phyloP scores from a whole-genome alignment of 2,888 invertebrate species.

The Drosophila meridiana region DNA sequence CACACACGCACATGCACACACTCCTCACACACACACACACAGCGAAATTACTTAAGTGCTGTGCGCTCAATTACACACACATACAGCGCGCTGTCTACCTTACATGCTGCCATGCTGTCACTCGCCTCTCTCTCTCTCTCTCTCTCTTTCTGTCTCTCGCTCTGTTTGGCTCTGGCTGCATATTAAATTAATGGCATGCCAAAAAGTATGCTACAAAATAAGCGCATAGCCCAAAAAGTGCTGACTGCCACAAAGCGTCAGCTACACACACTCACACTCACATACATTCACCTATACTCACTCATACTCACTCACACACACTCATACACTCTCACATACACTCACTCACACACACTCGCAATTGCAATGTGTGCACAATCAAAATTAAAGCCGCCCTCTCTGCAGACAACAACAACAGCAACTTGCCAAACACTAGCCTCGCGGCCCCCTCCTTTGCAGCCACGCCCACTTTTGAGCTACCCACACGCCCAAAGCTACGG shows the following conservation, averaged over 20 bases:
- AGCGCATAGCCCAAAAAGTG: slow-evolving; percentile 53
- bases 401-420: slow-evolving; percentile 12
- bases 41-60: slow-evolving; percentile 60
- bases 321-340: slow-evolving; percentile 10
- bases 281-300: slow-evolving; percentile 13
- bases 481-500: neutral
- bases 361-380: slow-evolving; percentile 62
- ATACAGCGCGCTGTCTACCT: slow-evolving; percentile 3
- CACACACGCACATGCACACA: slow-evolving; percentile 27
- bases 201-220: slow-evolving; percentile 67
- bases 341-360: slow-evolving; percentile 13
- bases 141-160: neutral
- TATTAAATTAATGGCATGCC: slow-evolving; percentile 74
- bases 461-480: neutral
- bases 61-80: slow-evolving; percentile 55
- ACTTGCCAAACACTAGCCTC: neutral
- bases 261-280: slow-evolving; percentile 14
- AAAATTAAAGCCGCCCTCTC: slow-evolving; percentile 53
- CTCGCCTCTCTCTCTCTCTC: neutral
- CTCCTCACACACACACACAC: slow-evolving; percentile 9
- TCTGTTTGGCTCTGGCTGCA: slow-evolving; percentile 29
- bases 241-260: slow-evolving; percentile 53
- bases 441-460: neutral
- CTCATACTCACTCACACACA: neutral
- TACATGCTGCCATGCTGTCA: slow-evolving; percentile 2